These are phyloP conservation scores for Papilio helenus DNA, from an alignment of 1,140 invertebrate genomes.

Conservation along the genomic window DNA sequence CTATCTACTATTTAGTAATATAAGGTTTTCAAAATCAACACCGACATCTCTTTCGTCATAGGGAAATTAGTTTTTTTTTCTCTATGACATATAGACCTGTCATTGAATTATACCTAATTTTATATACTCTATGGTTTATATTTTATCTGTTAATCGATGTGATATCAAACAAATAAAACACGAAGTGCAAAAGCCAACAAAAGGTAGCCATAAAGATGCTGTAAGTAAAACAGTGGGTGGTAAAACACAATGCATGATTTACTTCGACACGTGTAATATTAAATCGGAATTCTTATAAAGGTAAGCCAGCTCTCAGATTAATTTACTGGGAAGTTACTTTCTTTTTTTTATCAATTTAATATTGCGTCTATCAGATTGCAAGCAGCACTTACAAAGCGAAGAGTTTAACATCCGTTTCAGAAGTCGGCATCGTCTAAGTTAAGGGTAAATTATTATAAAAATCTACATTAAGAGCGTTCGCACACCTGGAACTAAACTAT, in stretches of 20 bases:
- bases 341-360: not conserved
- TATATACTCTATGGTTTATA: not conserved
- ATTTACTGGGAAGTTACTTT: not conserved
- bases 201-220: slow-evolving; percentile 37
- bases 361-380: not conserved
- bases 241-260: slow-evolving; percentile 33
- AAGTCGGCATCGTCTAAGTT: no score
- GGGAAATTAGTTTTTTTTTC: no score
- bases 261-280: slow-evolving; percentile 23
- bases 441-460: no score
- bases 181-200: not conserved
- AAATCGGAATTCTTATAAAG: not conserved
- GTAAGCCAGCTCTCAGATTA: slow-evolving; percentile 7
- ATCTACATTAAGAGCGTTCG: no score
- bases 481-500: no score
- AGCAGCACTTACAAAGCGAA: no score
- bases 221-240: slow-evolving; percentile 34
- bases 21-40: no score
- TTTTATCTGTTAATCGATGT: not conserved
- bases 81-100: not conserved
- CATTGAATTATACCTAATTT: not conserved
- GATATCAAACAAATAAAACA: slow-evolving; percentile 2
- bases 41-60: no score
- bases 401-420: no score
- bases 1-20: no score